A percentile compares a stretch with the other conserved stretches of the same genome.
Evolutionary conservation across 2,888 invertebrate genomes (phyloP).

Genomic region (Lasioglossum vierecki): DNA sequence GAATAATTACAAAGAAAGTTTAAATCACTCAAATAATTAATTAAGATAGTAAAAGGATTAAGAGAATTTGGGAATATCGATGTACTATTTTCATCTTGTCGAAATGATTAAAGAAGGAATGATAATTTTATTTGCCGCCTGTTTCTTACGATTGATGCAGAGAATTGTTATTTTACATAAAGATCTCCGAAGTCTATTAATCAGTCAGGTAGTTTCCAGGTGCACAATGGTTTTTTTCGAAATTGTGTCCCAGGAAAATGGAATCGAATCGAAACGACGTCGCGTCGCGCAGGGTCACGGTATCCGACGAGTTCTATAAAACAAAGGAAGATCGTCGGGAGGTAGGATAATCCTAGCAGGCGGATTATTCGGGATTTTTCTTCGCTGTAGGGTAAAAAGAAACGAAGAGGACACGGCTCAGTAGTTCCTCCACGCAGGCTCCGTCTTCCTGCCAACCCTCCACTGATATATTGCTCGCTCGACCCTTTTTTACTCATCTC

Average conservation of each 20-base stretch:
- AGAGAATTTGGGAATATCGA: no score
- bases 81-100: no score
- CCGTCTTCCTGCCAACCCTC: conserved; percentile 75
- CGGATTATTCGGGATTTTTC: conserved; percentile 81
- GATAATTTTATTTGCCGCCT: no score
- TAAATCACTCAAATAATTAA: no score
- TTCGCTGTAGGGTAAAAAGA: conserved; percentile 74
- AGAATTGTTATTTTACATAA: no score
- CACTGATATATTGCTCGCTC: conserved; percentile 78
- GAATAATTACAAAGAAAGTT: no score
- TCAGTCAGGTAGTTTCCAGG: background rate
- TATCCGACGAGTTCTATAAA: conserved; percentile 76
- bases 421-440: conserved; percentile 74
- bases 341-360: conserved; percentile 80
- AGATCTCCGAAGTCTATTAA: no score
- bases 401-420: conserved; percentile 68
- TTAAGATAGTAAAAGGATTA: no score
- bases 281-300: conserved; percentile 60
- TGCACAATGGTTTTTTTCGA: background rate
- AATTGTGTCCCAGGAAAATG: conserved; percentile 5
- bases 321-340: conserved; percentile 66
- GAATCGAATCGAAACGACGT: conserved; percentile 53
- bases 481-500: conserved; percentile 63
- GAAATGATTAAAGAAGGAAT: no score
- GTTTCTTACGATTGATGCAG: no score